A percentile compares a stretch with the other conserved stretches of the same genome.
phyloP scores from a whole-genome alignment of 2,888 invertebrate genomes.

The Syritta pipiens region DNA sequence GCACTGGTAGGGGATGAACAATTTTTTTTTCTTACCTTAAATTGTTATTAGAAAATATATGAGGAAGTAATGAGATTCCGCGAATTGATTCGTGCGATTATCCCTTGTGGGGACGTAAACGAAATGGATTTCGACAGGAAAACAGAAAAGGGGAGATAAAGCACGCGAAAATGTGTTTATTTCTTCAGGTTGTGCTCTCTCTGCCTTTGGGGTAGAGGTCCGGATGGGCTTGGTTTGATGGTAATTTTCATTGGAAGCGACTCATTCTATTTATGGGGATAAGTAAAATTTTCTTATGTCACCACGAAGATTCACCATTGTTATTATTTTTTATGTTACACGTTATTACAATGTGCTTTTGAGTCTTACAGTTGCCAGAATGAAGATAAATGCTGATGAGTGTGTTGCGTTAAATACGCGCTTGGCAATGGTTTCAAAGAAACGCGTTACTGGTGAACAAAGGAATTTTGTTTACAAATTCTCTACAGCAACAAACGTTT shows the following conservation, averaged over 20 bases:
- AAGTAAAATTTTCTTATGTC: constrained; percentile 10
- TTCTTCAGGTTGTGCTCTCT: neutral
- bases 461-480: too few species aligned
- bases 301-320: constrained; percentile 22
- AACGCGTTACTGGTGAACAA: too few species aligned
- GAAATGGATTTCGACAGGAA: constrained; percentile 39
- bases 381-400: too few species aligned
- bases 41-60: constrained; percentile 59
- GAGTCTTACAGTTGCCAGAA: too few species aligned
- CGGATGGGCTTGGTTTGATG: constrained; percentile 1
- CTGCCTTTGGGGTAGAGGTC: too few species aligned
- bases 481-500: too few species aligned
- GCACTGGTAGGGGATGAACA: neutral
- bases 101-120: constrained; percentile 54
- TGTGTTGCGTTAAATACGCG: too few species aligned
- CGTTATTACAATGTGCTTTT: neutral
- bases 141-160: neutral
- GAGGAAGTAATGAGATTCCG: constrained; percentile 51
- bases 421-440: too few species aligned
- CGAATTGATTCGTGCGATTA: constrained; percentile 56
- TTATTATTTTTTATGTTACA: constrained; percentile 16
- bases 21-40: constrained; percentile 46
- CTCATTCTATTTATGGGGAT: constrained; percentile 4
- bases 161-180: constrained; percentile 24
- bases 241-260: constrained; percentile 25